Evolutionary conservation across 1,140 invertebrate species (phyloP).

Genomic region (Drosophila bocki): DNA sequence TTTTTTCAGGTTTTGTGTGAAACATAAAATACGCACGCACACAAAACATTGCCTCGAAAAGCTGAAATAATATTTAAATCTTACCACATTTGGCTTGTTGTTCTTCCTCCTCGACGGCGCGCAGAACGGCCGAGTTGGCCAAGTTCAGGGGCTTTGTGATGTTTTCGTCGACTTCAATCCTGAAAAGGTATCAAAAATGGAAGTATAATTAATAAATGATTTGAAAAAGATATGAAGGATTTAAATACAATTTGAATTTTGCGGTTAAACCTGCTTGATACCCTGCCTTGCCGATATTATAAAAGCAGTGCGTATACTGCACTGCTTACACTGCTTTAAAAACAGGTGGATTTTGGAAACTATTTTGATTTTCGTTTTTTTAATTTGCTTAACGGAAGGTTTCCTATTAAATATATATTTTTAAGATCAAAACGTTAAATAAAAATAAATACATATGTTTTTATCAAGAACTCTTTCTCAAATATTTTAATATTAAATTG

Average conservation of each 20-base stretch:
- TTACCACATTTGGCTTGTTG: constrained; percentile 87
- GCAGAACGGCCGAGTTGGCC: constrained; percentile 92
- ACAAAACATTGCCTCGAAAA: not conserved
- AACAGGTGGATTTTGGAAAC: not conserved
- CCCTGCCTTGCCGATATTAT: constrained; percentile 3
- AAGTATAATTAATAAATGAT: not conserved
- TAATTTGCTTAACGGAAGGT: too few species aligned
- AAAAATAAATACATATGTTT: not conserved
- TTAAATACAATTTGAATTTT: constrained; percentile 7
- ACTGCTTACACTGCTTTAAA: constrained; percentile 12
- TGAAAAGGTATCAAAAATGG: constrained; percentile 1
- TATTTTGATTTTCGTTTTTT: not conserved
- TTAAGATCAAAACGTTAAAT: not conserved
- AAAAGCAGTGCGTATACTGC: not conserved
- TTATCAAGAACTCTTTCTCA: too few species aligned
- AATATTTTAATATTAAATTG: fast-evolving
- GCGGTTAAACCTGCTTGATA: constrained; percentile 5
- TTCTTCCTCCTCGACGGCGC: constrained; percentile 93
- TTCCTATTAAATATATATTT: not conserved
- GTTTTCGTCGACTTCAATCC: constrained; percentile 73
- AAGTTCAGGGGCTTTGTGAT: constrained; percentile 90
- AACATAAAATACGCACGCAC: constrained; percentile 16
- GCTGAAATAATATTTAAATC: constrained; percentile 48
- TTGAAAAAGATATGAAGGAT: not conserved
- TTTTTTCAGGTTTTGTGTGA: constrained; percentile 32